Percentiles rank a stretch among this genome's conserved stretches.
Evolutionary conservation across 2,113 vertebrate genomes (phyloP).

Genomic region (Lethenteron reissneri): DNA sequence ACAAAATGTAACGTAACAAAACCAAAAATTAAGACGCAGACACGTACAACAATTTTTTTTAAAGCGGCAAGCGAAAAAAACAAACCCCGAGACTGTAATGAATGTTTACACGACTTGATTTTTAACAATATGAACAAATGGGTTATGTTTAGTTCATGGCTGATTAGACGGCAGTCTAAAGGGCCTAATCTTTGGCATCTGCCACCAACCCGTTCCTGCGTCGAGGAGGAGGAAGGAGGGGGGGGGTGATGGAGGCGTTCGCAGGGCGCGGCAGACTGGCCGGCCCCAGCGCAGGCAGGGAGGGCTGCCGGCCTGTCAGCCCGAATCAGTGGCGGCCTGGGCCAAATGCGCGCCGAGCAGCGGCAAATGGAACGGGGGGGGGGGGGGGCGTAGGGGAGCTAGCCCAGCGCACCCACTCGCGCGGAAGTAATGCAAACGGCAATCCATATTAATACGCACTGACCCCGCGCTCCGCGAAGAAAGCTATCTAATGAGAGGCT

Average conservation of each 20-base stretch:
- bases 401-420: not conserved
- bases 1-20: too few species aligned
- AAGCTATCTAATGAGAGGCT: conserved; percentile 1
- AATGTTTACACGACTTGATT: too few species aligned
- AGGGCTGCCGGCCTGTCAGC: not conserved
- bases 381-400: not conserved
- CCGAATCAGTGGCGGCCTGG: not conserved
- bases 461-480: not conserved
- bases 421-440: conserved; percentile 5
- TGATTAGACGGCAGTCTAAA: too few species aligned
- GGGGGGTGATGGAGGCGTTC: not conserved
- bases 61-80: too few species aligned
- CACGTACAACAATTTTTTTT: too few species aligned
- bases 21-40: too few species aligned
- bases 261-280: not conserved
- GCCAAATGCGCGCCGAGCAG: too few species aligned
- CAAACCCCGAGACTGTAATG: too few species aligned
- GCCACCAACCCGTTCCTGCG: not conserved
- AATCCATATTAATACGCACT: conserved; percentile 5
- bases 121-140: too few species aligned
- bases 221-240: not conserved
- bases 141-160: too few species aligned
- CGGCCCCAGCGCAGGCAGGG: not conserved
- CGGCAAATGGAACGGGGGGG: not conserved
- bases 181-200: not conserved